Percentiles rank a stretch among this genome's conserved stretches.
Conservation (phyloP, 2,113 vertebrate species). For the Chrysochloris asiatica region DNA sequence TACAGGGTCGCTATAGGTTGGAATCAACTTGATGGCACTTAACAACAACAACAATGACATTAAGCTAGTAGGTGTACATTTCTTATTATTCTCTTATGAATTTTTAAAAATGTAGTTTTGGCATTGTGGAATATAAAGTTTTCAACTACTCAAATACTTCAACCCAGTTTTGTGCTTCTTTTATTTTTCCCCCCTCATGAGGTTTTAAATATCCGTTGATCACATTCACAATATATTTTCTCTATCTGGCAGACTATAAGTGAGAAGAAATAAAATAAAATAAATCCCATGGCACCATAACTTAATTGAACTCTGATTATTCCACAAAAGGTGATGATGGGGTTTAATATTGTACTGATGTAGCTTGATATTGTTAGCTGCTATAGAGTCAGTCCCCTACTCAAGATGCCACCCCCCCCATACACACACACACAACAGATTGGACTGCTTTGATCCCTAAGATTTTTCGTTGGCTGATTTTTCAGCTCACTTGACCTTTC, state of each 20-base stretch:
- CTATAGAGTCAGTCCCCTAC: neutral
- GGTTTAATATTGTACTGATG: neutral
- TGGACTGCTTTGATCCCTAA: neutral
- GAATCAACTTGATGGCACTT: no score
- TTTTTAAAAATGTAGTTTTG: slow-evolving; percentile 59
- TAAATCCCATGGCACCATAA: rapidly evolving
- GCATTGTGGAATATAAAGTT: no score
- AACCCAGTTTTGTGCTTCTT: neutral
- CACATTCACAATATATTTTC: neutral
- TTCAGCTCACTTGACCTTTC: neutral
- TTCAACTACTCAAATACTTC: neutral
- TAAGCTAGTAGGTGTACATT: neutral
- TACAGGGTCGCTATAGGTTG: no score
- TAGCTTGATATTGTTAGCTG: neutral
- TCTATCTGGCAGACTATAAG: neutral
- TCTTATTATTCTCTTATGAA: slow-evolving; percentile 28
- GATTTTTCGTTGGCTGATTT: neutral
- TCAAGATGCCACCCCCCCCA: neutral
- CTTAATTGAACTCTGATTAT: rapidly evolving
- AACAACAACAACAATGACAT: no score
- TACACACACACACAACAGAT: neutral
- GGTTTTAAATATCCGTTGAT: neutral
- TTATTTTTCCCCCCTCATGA: neutral
- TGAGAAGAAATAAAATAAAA: neutral
- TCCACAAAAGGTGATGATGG: neutral